Evolutionary conservation across 1,140 invertebrate genomes (phyloP).

Genomic region (Drosophila funebris): DNA sequence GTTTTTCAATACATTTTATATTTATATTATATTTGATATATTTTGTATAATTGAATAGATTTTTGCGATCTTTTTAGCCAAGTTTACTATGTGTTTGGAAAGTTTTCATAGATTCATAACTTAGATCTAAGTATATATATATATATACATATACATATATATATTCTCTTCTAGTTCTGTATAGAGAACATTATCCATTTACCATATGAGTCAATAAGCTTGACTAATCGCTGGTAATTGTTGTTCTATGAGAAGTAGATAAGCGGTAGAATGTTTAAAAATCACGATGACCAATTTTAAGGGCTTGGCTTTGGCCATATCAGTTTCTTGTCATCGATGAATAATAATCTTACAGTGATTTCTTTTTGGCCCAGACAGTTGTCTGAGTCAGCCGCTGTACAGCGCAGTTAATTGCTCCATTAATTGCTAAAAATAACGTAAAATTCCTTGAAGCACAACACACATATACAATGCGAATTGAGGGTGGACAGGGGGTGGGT

Average conservation of each 20-base stretch:
- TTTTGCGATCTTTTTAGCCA: no score
- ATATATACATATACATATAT: no score
- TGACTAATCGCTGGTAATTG: background rate
- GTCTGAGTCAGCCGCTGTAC: slow-evolving; percentile 31
- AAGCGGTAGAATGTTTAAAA: background rate
- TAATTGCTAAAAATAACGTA: slow-evolving; percentile 36
- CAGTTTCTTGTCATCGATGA: slow-evolving; percentile 37
- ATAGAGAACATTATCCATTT: no score
- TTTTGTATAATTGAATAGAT: no score
- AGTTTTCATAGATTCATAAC: no score
- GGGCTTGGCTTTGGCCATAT: slow-evolving; percentile 36
- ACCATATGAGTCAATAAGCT: background rate
- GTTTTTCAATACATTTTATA: no score
- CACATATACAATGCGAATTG: background rate
- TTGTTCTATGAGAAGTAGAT: background rate
- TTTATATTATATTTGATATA: no score
- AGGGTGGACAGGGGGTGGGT: no score
- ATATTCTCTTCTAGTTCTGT: no score
- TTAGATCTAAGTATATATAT: no score
- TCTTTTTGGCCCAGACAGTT: background rate
- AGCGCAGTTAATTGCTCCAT: slow-evolving; percentile 13
- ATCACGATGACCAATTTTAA: slow-evolving; percentile 9
- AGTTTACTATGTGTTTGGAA: no score
- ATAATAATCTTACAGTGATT: slow-evolving; percentile 10
- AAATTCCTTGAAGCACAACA: slow-evolving; percentile 29